Base-by-base conservation (phyloP, 2,113 vertebrate species). In the Malurus cyaneus region DNA sequence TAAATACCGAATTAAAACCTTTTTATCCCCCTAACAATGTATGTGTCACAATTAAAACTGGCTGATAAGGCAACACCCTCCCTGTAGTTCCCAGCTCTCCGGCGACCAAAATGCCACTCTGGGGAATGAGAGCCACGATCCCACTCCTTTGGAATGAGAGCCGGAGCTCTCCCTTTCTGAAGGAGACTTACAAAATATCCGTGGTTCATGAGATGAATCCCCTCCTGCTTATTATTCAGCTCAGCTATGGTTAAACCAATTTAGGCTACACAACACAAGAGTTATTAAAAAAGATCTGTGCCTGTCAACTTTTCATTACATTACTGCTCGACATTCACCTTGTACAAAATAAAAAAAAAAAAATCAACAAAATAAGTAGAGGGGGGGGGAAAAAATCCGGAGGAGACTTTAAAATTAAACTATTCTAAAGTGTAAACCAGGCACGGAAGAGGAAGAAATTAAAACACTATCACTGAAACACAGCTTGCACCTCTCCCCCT, bases 231-330 rank as follows among this genome's bases (percentile, higher is more conserved):
- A 95, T 97, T 96, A 97, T 97, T 94, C 97, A 94, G 89, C 96
- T 97, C 97, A 94, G 97, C 96, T 96, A 67, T 86, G 93, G 92
- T 97, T 97, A 97, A 97, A 97, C 93, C 97, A 97, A 97, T 97
- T 97, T 96, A 96, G 96, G 86, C 93, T 89, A 80, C 89, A 96
- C 96, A 97, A 98, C 97, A 96, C 94, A 95, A 96, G 92, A 97
- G 95, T 96, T 97, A 97, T 97, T 95, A 94, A 95, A 97, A 96
- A 93, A 97, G 94, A 96, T 95, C 96, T 83, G 96, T 81, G 92
- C 94, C 96, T 96, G 96, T 97, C 97, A 97, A 96, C 94, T 96
- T 97, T 94, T 97, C 97, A 97, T 97, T 97, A 96, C 94, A 92
- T 92, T 97, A 96, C 95, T 92, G 95, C 96, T 96, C 71, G 18